A percentile compares a stretch with the other conserved stretches of the same genome.
Evolutionary conservation across 2,113 vertebrate species (phyloP).

Genomic region (Gallinago media): DNA sequence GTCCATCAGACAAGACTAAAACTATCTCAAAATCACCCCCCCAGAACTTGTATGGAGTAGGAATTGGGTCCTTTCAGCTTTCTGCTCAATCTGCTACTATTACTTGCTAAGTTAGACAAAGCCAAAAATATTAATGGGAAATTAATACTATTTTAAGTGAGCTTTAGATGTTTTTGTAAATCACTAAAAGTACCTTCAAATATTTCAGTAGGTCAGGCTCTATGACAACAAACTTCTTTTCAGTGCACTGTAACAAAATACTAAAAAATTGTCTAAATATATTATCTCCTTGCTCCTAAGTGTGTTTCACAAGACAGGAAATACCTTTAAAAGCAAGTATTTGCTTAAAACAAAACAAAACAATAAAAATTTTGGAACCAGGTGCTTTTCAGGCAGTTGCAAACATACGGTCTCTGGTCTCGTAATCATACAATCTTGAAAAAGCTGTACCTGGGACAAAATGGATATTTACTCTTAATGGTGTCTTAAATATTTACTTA

Average conservation of each 20-base stretch:
- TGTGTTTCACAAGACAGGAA: not conserved
- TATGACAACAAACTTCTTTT: not conserved
- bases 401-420: not conserved
- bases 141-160: not conserved
- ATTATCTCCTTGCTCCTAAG: not conserved
- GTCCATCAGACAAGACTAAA: not conserved
- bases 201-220: not conserved
- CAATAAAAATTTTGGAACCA: not conserved
- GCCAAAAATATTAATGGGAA: not conserved
- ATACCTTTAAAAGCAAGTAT: not conserved
- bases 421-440: not conserved
- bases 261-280: not conserved
- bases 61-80: not conserved
- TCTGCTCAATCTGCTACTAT: not conserved
- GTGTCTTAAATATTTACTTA: not conserved
- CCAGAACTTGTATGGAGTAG: not conserved
- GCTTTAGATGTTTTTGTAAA: not conserved
- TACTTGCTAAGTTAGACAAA: not conserved
- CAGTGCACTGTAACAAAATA: not conserved
- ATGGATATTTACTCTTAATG: not conserved
- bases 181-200: not conserved
- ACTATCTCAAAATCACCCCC: not conserved
- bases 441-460: not conserved
- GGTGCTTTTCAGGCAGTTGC: not conserved
- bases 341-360: not conserved